Evolutionary conservation across 2,113 vertebrate species (phyloP), one percentile per base, ranked within the genome.

Genomic region (Tapirus terrestris): DNA sequence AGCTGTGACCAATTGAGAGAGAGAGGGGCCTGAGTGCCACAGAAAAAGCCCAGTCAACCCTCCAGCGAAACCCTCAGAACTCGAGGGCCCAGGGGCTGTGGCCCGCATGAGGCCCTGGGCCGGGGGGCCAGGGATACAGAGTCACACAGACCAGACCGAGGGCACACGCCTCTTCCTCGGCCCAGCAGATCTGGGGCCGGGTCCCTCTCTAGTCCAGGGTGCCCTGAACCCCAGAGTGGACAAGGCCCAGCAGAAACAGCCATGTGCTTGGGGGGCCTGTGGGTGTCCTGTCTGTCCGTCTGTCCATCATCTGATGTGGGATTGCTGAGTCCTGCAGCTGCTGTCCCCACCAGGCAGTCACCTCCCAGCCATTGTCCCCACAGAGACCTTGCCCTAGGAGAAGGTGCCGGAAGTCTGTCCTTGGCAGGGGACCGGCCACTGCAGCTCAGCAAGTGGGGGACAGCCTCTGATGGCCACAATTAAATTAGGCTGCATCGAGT

Each of bases 401-500:
- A 27, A 70, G 33, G 23, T 6, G 3, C 67, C 6, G 27, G 33
- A 9, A 11, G 75, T 20, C 33, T 18, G 18, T 18, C 39, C 25
- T 2, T 10, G 1, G 48, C 6, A 18, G 33, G 79, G 27, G 53
- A 9, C 63, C 4, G 10, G 31, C 70, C 25, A 0, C 36, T 16
- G 60, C 48, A 53, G 45, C 73, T 60, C 58, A 3, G 29, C 0
- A 2, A 56, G 45, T n/a, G 4, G n/a, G 43, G 43, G 72, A 27
- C n/a, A 9, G 58, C 20, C 45, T 21, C 68, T 7, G n/a, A 7
- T 5, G 68, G 70, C 58, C 20, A 2, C 18, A 25, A 8, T 23
- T 5, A 13, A 27, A 36, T 7, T 3, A 11, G 12, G 77, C 58
- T 0, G 1, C 56, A 0, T 1, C 0, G 6, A 13, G 36, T 16